phyloP scores from a whole-genome alignment of 2,888 invertebrate species.

The Entomobrya multifasciata region DNA sequence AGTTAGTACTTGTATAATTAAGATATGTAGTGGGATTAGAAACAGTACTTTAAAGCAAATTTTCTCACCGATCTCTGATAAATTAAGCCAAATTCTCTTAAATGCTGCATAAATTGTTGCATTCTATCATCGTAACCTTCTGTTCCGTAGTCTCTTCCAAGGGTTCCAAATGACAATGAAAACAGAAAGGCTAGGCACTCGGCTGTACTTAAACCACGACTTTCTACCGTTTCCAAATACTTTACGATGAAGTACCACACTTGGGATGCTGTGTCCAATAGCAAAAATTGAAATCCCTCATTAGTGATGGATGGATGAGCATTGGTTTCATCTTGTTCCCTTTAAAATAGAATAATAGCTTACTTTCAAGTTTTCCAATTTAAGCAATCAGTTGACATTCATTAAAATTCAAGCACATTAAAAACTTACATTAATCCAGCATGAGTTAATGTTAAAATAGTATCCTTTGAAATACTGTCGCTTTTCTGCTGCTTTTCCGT shows the following conservation, averaged over 20 bases:
- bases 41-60: not conserved
- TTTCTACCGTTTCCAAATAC: conserved; percentile 95
- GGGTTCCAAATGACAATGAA: conserved; percentile 95
- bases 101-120: conserved; percentile 94
- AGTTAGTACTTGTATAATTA: not conserved
- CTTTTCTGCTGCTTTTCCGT: conserved; percentile 88
- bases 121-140: conserved; percentile 95
- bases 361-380: too few relatives aligned
- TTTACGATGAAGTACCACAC: conserved; percentile 98
- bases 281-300: conserved; percentile 97
- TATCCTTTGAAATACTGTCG: conserved; percentile 95
- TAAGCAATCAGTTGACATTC: not conserved
- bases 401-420: not conserved
- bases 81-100: conserved; percentile 98
- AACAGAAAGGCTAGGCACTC: conserved; percentile 98
- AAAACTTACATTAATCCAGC: conserved; percentile 95
- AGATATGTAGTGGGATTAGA: not conserved
- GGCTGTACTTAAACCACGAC: conserved; percentile 91
- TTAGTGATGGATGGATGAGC: conserved; percentile 92
- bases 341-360: conserved; percentile 79
- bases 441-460: conserved; percentile 94
- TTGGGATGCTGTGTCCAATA: conserved; percentile 95
- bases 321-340: conserved; percentile 86
- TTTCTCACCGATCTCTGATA: conserved; percentile 93
- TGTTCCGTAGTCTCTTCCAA: conserved; percentile 98